Evolutionary conservation across 2,888 invertebrate species (phyloP), one percentile per base, ranked within the genome.

Genomic region (Diogma glabrata): DNA sequence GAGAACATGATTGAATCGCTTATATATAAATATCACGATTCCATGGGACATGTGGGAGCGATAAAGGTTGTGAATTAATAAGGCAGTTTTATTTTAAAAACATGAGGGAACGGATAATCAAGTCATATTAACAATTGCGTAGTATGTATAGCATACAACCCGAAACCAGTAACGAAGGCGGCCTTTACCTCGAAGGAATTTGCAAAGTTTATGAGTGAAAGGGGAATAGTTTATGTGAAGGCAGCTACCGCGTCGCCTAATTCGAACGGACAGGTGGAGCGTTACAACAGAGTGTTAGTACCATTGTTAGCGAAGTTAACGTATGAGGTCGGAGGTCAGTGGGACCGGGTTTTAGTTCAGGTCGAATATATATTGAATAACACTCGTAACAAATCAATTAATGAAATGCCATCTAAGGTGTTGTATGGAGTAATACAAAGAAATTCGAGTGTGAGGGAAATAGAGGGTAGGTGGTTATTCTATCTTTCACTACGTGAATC

Each of bases 341-440:
- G 55, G 54, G 33, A 52, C 17, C 52, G 52, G 26, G 12, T 51
- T n/a, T 23, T 61, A 17, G n/a, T 23, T 20, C 48, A 57, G 4
- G 56, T 54, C 7, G 60, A 61, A 52, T 61, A 56, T 54, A 55
- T 55, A 1, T 49, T 61, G 7, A 61, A 61, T 52, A 62, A 61
- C 49, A 61, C 60, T 1, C 30, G 60, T 12, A 56, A 55, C 12
- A 33, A 33, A 12, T n/a, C 33, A 6, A 12, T 33, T 6, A 33
- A 10, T 5, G 33, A 33, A 33, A 12, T 33, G n/a, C 33, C 33
- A 33, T 33, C 33, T 54, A 56, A 52, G 24, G 46, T 61, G 26
- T 52, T 64, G 24, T 63, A 61, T 46, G 63, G 63, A 3, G 49
- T 58, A 4, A 28, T 58, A 43, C 63, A 64, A 47, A 55, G 55